Conservation (phyloP, 1,140 invertebrate genomes). For the Octopus bimaculoides region DNA sequence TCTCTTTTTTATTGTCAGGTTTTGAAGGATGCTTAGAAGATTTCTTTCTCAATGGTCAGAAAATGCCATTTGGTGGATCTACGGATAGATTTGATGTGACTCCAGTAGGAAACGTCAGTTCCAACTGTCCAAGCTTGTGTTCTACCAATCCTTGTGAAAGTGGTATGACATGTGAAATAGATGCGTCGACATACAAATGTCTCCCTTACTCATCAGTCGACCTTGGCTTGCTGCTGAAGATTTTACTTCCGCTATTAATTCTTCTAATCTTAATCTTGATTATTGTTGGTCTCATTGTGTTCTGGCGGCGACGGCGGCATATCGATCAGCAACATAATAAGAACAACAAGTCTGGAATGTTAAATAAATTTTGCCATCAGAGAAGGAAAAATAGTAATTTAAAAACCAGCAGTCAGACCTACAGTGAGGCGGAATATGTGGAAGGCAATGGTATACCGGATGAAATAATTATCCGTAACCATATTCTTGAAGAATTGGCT, state of each 20-base stretch:
- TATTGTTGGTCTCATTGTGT: slow-evolving; percentile 89
- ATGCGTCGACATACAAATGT: slow-evolving; percentile 55
- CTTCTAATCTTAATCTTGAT: slow-evolving; percentile 65
- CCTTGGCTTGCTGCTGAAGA: slow-evolving; percentile 39
- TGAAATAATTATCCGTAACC: slow-evolving; percentile 50
- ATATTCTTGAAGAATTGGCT: slow-evolving; percentile 63
- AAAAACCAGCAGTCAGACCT: slow-evolving; percentile 28
- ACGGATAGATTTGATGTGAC: slow-evolving; percentile 39
- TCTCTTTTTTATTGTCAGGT: slow-evolving; percentile 51
- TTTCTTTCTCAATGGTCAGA: slow-evolving; percentile 83
- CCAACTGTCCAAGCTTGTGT: slow-evolving; percentile 40
- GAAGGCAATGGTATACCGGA: slow-evolving; percentile 43
- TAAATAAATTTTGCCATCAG: slow-evolving; percentile 14
- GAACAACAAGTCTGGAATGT: slow-evolving; percentile 66
- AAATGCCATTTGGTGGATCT: slow-evolving; percentile 84
- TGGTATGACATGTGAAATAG: slow-evolving; percentile 27
- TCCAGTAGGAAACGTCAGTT: slow-evolving; percentile 27
- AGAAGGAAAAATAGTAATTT: slow-evolving; percentile 25
- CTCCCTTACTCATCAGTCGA: slow-evolving; percentile 16
- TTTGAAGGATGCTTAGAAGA: slow-evolving; percentile 89
- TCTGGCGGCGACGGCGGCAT: slow-evolving; percentile 69
- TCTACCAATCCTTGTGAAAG: slow-evolving; percentile 26
- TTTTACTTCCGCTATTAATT: slow-evolving; percentile 40
- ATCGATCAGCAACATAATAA: too few relatives aligned
- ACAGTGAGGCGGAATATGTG: slow-evolving; percentile 50